These are phyloP conservation scores for Saxidomus purpurata DNA, from an alignment of 1,140 invertebrate species.

Conservation along the genomic window DNA sequence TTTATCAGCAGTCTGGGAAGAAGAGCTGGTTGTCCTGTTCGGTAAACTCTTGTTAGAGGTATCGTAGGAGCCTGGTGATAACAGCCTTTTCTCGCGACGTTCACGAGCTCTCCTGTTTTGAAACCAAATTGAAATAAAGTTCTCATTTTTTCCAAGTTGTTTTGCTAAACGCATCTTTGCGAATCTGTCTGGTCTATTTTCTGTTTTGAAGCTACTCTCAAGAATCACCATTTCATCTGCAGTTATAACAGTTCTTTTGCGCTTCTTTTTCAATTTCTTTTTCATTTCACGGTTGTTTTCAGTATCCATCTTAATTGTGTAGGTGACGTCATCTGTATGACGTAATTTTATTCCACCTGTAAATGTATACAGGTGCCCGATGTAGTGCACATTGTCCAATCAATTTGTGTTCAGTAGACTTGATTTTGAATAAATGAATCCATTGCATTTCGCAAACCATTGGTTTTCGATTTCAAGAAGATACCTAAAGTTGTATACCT, in stretches of 20 bases:
- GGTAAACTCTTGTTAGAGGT: not conserved
- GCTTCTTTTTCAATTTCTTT: conserved; percentile 67
- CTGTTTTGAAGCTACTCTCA: conserved; percentile 21
- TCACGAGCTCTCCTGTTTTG: conserved; percentile 63
- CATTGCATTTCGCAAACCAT: too few relatives aligned
- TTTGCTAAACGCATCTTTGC: conserved; percentile 38
- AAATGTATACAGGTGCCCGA: not conserved
- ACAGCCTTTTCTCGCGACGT: conserved; percentile 9
- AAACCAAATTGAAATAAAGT: conserved; percentile 67
- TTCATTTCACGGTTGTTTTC: not conserved
- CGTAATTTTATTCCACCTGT: not conserved
- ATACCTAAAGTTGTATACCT: too few relatives aligned
- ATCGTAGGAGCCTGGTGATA: not conserved
- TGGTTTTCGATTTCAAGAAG: too few relatives aligned
- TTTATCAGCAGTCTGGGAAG: not conserved
- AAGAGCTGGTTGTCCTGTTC: not conserved
- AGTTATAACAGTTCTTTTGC: conserved; percentile 60
- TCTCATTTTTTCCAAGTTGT: conserved; percentile 50
- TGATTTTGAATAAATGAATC: too few relatives aligned
- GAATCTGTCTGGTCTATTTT: conserved; percentile 39
- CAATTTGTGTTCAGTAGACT: too few relatives aligned
- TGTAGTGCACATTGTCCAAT: not conserved
- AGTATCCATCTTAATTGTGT: conserved; percentile 47
- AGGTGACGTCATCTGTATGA: conserved; percentile 33
- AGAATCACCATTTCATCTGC: conserved; percentile 41